Evolutionary conservation across 2,113 vertebrate genomes (phyloP), one percentile per base, ranked within the genome.

Genomic region (Agapornis roseicollis): DNA sequence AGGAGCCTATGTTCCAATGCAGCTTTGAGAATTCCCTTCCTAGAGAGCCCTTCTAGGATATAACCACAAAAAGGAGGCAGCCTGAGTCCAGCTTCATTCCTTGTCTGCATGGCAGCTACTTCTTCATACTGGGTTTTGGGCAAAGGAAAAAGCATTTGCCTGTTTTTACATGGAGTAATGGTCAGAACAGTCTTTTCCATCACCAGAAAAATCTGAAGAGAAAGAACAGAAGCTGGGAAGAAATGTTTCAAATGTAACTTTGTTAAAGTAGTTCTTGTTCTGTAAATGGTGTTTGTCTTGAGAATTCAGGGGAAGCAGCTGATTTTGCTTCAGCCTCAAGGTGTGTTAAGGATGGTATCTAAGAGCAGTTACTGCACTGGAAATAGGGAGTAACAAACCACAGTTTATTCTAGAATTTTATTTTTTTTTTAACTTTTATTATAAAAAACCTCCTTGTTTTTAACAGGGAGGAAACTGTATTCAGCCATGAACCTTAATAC

Each of bases 201-300:
- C 70, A 33, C 25, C 29, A 80, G n/a, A 47, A 31, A 76, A 79
- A 12, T 74, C 49, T 35, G 58, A 80, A 93, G 47, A 82, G 47
- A 41, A 60, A 86, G 91, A 90, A 11, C 7, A 61, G 55, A 44
- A 31, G 16, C 55, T 46, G 31, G 3, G n/a, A 70, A 68, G 25
- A 91, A 92, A 80, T 72, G 4, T 66, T 92, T 90, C 41, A 17
- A 37, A 72, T 93, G 25, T 49, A 93, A 87, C 66, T 94, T 95
- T 82, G 17, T 92, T 95, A 97, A 77, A 96, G 74, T 97, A 96
- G 96, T 96, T 97, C 70, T 96, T 46, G 37, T 53, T 96, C 70
- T 91, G 53, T 80, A 86, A 95, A 89, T 82, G 56, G 5, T 85
- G 77, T 93, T 97, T 96, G 60, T 89, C 81, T 88, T 94, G 76